Evolutionary conservation across 1,140 invertebrate genomes (phyloP).

Genomic region (Argopecten irradians): DNA sequence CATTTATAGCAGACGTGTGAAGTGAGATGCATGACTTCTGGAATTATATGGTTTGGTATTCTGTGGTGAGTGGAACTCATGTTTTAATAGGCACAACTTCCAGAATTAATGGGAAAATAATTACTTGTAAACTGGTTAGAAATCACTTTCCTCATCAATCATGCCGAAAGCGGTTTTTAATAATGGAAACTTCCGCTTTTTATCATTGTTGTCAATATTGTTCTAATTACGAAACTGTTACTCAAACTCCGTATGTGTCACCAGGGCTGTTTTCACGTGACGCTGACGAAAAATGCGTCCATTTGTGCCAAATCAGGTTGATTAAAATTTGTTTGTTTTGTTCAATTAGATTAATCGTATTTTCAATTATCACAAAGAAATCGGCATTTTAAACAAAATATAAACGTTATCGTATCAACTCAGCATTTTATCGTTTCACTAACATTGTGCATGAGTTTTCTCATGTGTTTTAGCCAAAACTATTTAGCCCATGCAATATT

Average conservation of each 20-base stretch:
- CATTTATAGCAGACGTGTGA: neutral
- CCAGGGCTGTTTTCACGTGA: neutral
- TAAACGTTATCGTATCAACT: too few relatives aligned
- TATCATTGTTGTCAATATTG: neutral
- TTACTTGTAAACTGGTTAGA: neutral
- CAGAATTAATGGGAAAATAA: neutral
- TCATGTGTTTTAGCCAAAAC: too few relatives aligned
- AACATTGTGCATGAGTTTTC: too few relatives aligned
- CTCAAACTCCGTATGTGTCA: neutral
- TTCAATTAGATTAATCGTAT: too few relatives aligned
- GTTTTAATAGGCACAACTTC: neutral
- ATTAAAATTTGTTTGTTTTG: too few relatives aligned
- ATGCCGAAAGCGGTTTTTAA: neutral
- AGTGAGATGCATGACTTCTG: neutral
- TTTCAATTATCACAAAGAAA: too few relatives aligned
- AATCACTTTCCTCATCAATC: neutral
- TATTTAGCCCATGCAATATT: too few relatives aligned
- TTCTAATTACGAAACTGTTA: neutral
- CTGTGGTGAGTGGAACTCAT: neutral
- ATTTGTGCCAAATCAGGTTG: too few relatives aligned
- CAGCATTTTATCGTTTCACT: too few relatives aligned
- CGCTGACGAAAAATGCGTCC: neutral
- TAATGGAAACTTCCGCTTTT: neutral
- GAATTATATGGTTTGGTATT: neutral
- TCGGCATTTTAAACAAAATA: too few relatives aligned